Evolutionary conservation across 2,113 vertebrate genomes (phyloP).

Genomic region (Astur gentilis): DNA sequence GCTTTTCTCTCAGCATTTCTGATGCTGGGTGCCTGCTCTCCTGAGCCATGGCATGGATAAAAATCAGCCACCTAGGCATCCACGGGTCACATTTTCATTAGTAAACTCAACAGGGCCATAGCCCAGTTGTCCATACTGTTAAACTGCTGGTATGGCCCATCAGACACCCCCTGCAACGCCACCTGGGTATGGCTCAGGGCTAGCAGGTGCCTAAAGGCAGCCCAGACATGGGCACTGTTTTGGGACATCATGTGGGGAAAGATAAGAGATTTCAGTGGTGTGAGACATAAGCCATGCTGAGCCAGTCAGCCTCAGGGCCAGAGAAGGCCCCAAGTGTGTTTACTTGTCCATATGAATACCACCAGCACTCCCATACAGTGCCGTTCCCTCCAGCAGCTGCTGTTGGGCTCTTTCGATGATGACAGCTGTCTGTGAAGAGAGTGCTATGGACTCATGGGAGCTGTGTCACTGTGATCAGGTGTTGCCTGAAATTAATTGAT

Average conservation of each 20-base stretch:
- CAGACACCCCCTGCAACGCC: rapidly evolving
- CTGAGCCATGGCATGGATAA: rapidly evolving
- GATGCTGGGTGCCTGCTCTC: background rate
- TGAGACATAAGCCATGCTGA: background rate
- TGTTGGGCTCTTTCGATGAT: rapidly evolving
- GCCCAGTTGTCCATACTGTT: background rate
- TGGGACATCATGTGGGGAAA: background rate
- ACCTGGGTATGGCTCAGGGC: background rate
- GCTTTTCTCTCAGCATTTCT: background rate
- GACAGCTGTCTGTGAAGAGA: background rate
- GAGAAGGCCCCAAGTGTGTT: background rate
- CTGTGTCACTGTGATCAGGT: background rate
- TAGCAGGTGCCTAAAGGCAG: background rate
- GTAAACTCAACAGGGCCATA: background rate
- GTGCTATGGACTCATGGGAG: rapidly evolving
- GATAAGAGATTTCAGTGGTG: background rate
- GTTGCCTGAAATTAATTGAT: background rate
- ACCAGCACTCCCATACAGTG: rapidly evolving
- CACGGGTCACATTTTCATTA: background rate
- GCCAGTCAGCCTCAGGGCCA: background rate
- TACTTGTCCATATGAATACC: rapidly evolving
- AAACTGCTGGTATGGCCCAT: background rate
- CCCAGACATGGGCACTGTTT: background rate
- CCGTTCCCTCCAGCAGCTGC: background rate
- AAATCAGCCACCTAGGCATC: background rate